Evolutionary conservation across 2,113 vertebrate genomes (phyloP).

Genomic region (Bos taurus): DNA sequence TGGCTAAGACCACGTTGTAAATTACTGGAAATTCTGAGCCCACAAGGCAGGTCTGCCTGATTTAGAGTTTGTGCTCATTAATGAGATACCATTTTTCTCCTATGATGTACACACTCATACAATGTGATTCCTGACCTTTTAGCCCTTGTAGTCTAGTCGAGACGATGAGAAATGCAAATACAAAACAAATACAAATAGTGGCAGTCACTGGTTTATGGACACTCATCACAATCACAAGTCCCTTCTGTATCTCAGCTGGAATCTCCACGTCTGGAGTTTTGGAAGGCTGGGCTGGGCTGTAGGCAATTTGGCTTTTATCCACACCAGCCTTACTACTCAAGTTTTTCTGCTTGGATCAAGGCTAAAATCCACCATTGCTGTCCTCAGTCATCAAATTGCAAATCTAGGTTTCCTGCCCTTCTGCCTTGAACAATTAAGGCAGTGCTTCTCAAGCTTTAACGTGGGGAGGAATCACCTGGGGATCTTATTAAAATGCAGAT

Average conservation of each 20-base stretch:
- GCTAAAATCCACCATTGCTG: not conserved
- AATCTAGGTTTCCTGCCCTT: not conserved
- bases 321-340: not conserved
- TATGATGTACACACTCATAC: not conserved
- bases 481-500: slow-evolving; percentile 46
- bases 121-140: not conserved
- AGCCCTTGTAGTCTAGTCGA: not conserved
- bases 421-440: not conserved
- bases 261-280: not conserved
- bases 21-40: not conserved
- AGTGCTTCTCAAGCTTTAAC: not conserved
- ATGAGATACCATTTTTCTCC: not conserved
- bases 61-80: slow-evolving; percentile 10
- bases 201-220: not conserved
- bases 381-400: not conserved
- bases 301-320: not conserved
- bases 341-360: not conserved
- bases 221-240: not conserved
- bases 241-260: not conserved
- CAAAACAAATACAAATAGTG: not conserved
- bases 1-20: not conserved
- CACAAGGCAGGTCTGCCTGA: not conserved
- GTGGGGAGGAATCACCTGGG: not conserved
- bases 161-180: not conserved
- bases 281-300: not conserved